Base-by-base conservation (phyloP, 2,113 vertebrate species). In the Etheostoma spectabile region DNA sequence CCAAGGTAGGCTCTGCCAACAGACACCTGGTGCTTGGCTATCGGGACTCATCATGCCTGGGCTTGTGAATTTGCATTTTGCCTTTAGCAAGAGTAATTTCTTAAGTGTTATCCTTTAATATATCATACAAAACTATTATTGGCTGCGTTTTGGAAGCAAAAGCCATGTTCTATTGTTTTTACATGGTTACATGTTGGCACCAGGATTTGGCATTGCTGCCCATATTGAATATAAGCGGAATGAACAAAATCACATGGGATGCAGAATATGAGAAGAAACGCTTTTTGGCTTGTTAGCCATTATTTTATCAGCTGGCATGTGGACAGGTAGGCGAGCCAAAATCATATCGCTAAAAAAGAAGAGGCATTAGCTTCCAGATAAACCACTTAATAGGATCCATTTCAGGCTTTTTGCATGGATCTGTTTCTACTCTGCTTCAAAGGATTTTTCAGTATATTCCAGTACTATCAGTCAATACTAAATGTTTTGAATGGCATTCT, bases 1-100 rank as follows among this genome's bases (percentile, higher is more conserved):
- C 94, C 98, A 98, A 97, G 98, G 98, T 99, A 91, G 65, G 89
- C 74, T 3, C 14, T 13, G 55, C 27, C 61, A 13, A 5, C 67
- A 35, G 33, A 27, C 73, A 45, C 66, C 15, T 6, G n/a, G 21
- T 0, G 46, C 62, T 52, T 45, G 10, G 56, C 74, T 8, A 3
- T 46, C 56, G 48, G 30, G 35, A 68, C 48, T 27, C 18, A 24
- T 42, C 60, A 82, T 14, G 45, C n/a, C 35, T 66, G 24, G 30
- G 22, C 22, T 33, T 48, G 16, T 12, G 21, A 5, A 27, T 46
- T 38, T 52, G 8, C 8, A 15, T 19, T 6, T 33, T 6, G 30
- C 27, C 16, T 55, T 53, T 3, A 68, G 10, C 42, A 22, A 21
- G 14, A 46, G 15, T 6, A 1, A 33, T 61, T 33, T 42, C 10